Base-by-base conservation (phyloP, 2,797 vertebrate species). In the Balearica regulorum region DNA sequence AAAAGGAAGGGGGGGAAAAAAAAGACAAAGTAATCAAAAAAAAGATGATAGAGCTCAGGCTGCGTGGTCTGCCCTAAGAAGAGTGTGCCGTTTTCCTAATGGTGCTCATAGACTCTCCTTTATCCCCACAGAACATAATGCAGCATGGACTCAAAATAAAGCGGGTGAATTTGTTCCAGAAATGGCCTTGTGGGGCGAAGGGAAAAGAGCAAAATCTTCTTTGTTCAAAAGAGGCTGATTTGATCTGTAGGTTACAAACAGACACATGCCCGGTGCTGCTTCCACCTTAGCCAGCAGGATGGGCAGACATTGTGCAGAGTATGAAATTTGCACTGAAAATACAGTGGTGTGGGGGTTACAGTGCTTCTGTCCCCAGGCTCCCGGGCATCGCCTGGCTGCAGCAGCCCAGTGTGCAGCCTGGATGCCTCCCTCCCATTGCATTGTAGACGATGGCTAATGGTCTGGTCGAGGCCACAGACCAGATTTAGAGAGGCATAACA, bases 281-380 rank as follows among this genome's bases (percentile, higher is more conserved):
- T 70, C 84, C 61, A 48, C 9, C 26, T 58, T 19, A 83, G 17
- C 31, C 81, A 88, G 49, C 8, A 44, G 31, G 11, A 35, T 0
- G 3, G 33, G 21, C 29, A 68, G 37, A 58, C 13, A 5, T 5
- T 3, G 6, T 0, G 4, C 0, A 0, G 33, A 60, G 6, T n/a
- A 22, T 11, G 53, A 66, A 54, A 7, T 9, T 54, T 69, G 49
- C 28, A 22, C 2, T 25, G 70, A 71, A 93, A 75, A 43, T 70
- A 14, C 1, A 24, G 33, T 4, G 43, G 28, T 51, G 39, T 0
- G 1, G 35, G 7, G 6, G 16, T 79, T 17, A 20, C 17, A 16
- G 53, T 22, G n/a, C 43, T 72, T 60, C 61, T 79, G 69, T 39
- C 17, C 37, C n/a, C 53, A 10, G 43, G 11, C 2, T 6, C 28